Evolutionary conservation across 2,888 invertebrate genomes (phyloP).

Genomic region (Candidula unifasciata): DNA sequence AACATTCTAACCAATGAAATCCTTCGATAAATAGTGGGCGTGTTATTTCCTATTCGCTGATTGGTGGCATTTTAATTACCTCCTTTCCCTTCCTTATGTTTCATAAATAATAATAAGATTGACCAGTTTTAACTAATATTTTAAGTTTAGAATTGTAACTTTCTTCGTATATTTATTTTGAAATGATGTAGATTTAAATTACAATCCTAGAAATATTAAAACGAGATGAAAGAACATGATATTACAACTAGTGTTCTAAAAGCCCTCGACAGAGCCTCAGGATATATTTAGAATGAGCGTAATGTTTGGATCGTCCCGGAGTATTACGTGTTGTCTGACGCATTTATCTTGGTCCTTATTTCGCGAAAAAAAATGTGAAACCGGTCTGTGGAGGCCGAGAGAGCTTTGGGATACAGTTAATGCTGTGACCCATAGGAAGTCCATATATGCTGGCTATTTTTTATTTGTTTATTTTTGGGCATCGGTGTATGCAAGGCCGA

Average conservation of each 20-base stretch:
- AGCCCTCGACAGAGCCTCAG: not conserved
- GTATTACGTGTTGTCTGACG: too few relatives aligned
- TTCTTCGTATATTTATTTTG: not conserved
- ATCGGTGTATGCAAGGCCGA: too few relatives aligned
- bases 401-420: too few relatives aligned
- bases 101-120: constrained; percentile 25
- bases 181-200: not conserved
- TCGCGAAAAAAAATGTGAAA: too few relatives aligned
- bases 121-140: not conserved
- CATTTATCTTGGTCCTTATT: too few relatives aligned
- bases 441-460: too few relatives aligned
- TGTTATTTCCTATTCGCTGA: not conserved
- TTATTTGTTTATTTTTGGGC: too few relatives aligned
- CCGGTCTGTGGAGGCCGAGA: too few relatives aligned
- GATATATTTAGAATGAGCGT: too few relatives aligned
- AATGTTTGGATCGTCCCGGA: too few relatives aligned
- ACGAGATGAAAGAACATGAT: not conserved
- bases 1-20: constrained; percentile 36
- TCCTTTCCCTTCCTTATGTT: not conserved
- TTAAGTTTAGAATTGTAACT: not conserved
- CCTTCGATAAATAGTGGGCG: constrained; percentile 5
- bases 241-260: not conserved
- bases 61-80: not conserved
- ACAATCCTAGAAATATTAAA: not conserved
- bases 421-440: too few relatives aligned